phyloP scores from a whole-genome alignment of 2,888 invertebrate genomes.

The Amphimallon solstitiale region DNA sequence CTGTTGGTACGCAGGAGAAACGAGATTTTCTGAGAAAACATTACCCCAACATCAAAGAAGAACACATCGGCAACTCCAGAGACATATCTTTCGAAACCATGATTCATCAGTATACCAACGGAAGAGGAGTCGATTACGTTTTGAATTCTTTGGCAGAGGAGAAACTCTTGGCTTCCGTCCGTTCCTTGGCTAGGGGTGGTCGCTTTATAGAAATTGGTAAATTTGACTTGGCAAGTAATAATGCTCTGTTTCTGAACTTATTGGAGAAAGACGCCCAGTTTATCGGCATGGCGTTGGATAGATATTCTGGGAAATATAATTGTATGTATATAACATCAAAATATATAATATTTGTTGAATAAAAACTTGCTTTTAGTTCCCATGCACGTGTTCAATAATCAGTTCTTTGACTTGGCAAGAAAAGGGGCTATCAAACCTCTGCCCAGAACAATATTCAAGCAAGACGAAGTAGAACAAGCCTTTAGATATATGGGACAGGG shows the following conservation, averaged over 20 bases:
- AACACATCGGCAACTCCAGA: constrained; percentile 90
- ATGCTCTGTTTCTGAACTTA: constrained; percentile 69
- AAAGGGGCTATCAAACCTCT: background rate
- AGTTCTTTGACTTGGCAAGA: too few relatives aligned
- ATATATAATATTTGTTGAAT: too few relatives aligned
- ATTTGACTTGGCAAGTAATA: constrained; percentile 78
- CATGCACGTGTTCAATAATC: too few relatives aligned
- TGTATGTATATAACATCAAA: background rate
- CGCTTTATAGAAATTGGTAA: constrained; percentile 88
- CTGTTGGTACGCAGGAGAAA: constrained; percentile 87
- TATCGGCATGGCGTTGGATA: constrained; percentile 81
- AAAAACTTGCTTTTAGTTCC: too few relatives aligned
- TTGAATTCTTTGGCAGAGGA: too few relatives aligned
- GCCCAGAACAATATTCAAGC: background rate
- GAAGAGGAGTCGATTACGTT: constrained; percentile 90
- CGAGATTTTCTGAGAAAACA: constrained; percentile 81
- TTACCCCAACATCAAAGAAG: constrained; percentile 80
- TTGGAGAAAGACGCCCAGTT: constrained; percentile 65
- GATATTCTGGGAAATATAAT: background rate
- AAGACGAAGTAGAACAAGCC: too few relatives aligned
- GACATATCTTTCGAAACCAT: constrained; percentile 89
- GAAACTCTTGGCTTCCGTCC: constrained; percentile 72
- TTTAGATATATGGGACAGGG: constrained; percentile 70
- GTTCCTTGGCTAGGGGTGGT: constrained; percentile 70
- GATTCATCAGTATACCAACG: constrained; percentile 80